A percentile compares a stretch with the other conserved stretches of the same genome.
These are phyloP conservation scores for Lontra canadensis DNA, from an alignment of 2,113 vertebrate species.

Conservation along the genomic window DNA sequence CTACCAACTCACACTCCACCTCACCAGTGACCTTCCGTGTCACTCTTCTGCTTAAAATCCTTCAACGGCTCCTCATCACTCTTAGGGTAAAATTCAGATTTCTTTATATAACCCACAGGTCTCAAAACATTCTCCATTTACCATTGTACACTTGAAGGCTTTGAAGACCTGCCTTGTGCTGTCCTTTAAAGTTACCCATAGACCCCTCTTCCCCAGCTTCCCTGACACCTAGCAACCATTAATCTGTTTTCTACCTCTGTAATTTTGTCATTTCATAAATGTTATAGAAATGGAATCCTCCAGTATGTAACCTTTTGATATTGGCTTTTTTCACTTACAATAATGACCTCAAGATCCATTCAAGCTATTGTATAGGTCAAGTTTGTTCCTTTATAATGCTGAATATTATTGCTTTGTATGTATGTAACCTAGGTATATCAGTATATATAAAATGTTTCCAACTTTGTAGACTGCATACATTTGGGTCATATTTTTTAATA, in stretches of 20 bases:
- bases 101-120: background rate
- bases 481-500: background rate
- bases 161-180: background rate
- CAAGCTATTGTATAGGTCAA: background rate
- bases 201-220: background rate
- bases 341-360: background rate
- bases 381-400: background rate
- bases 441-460: background rate
- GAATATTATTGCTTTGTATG: background rate
- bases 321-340: background rate
- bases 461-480: background rate
- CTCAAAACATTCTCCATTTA: background rate
- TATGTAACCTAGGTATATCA: background rate
- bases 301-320: background rate
- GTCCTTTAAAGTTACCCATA: background rate
- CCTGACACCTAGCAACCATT: background rate
- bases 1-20: background rate
- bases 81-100: background rate
- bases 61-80: background rate
- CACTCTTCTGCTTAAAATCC: background rate
- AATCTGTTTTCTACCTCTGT: background rate
- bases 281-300: background rate
- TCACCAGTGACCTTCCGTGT: background rate
- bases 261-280: background rate
- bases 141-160: background rate